Conservation (phyloP, 2,113 vertebrate genomes). For the Salvator merianae region DNA sequence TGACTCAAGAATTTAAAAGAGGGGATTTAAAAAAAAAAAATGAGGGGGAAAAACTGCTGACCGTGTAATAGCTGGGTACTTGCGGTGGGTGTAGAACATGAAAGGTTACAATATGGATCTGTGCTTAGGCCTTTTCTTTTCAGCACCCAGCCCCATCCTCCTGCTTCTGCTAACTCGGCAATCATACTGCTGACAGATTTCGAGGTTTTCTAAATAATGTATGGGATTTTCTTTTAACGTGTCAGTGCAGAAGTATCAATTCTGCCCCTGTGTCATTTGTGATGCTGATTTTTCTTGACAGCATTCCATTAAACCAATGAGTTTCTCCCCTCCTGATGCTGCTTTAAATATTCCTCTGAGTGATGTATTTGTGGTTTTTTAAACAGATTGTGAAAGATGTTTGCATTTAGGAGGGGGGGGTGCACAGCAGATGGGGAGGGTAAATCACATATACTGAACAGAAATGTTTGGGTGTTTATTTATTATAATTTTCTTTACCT, state of each 20-base stretch:
- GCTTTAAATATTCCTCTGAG: constrained; percentile 78
- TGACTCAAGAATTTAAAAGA: constrained; percentile 74
- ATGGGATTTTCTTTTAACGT: constrained; percentile 86
- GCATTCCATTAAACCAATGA: constrained; percentile 88
- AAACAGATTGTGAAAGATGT: constrained; percentile 76
- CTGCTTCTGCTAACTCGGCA: constrained; percentile 85
- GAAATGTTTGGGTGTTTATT: constrained; percentile 24
- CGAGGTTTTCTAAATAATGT: constrained; percentile 86
- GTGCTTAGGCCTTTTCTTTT: constrained; percentile 74
- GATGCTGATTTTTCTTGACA: constrained; percentile 86
- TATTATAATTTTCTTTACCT: not conserved
- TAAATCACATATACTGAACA: constrained; percentile 24
- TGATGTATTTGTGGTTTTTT: constrained; percentile 77
- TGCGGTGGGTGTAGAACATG: constrained; percentile 73
- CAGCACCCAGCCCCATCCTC: constrained; percentile 71
- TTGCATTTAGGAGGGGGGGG: constrained; percentile 72
- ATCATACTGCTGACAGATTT: constrained; percentile 83
- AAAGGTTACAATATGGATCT: constrained; percentile 77
- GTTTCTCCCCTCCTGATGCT: constrained; percentile 73
- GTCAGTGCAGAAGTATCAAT: constrained; percentile 85
- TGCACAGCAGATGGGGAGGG: constrained; percentile 64
- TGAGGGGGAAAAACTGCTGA: constrained; percentile 73
- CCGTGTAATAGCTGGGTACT: constrained; percentile 76
- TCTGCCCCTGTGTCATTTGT: constrained; percentile 78
- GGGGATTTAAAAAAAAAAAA: constrained; percentile 60